Conservation (phyloP, 2,797 vertebrate species). For the Coregonus suidteri region DNA sequence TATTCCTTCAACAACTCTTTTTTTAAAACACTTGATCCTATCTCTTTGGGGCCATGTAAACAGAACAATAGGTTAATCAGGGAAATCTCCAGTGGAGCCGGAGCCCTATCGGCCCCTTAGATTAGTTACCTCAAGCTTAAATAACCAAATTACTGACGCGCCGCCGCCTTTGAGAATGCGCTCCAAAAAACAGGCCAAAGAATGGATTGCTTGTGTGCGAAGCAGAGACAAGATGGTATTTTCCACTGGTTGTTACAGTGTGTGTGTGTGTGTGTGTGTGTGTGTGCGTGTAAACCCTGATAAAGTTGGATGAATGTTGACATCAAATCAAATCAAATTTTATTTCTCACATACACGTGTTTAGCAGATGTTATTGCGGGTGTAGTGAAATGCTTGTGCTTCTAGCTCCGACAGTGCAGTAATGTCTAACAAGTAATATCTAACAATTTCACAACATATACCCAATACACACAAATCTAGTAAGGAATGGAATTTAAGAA, state of each 20-base stretch:
- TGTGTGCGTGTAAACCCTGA: background rate
- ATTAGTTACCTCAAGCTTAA: conserved; percentile 6
- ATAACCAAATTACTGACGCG: conserved; percentile 16
- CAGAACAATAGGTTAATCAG: background rate
- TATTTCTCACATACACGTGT: too few relatives aligned
- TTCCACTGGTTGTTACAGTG: background rate
- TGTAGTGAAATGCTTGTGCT: too few relatives aligned
- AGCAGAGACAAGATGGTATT: background rate
- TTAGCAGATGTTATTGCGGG: too few relatives aligned
- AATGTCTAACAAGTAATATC: too few relatives aligned
- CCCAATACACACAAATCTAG: too few relatives aligned
- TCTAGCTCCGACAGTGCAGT: too few relatives aligned
- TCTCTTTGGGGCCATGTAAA: background rate
- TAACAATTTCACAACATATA: too few relatives aligned
- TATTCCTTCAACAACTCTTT: too few relatives aligned
- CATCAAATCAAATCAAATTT: background rate
- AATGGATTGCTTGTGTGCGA: background rate
- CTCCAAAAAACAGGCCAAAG: conserved; percentile 2
- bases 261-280: background rate
- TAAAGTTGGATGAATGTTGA: background rate
- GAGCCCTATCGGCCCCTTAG: background rate
- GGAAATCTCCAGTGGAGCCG: background rate
- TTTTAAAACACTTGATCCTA: background rate
- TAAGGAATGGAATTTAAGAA: too few relatives aligned
- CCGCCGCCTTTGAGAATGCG: conserved; percentile 11